phyloP scores from a whole-genome alignment of 1,140 invertebrate genomes.

The Yoshiicerus persimilis region DNA sequence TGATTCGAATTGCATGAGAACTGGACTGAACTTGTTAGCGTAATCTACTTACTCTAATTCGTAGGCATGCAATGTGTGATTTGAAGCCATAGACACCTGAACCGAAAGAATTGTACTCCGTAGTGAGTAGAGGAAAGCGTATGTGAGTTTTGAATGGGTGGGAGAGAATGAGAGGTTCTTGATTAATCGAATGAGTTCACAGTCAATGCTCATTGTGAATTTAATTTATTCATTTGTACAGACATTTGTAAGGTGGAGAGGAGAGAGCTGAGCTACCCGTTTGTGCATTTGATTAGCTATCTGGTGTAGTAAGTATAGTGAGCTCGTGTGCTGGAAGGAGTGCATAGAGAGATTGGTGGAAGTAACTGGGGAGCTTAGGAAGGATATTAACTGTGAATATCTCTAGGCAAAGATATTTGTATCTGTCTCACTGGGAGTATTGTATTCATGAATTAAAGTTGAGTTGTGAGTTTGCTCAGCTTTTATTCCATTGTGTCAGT shows the following conservation, averaged over 20 bases:
- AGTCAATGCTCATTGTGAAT: not conserved
- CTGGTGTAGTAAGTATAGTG: not conserved
- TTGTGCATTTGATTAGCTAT: not conserved
- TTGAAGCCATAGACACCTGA: not conserved
- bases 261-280: not conserved
- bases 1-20: not conserved
- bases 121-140: not conserved
- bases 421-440: slow-evolving; percentile 1
- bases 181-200: not conserved
- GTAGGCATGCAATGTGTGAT: not conserved
- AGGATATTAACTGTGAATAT: not conserved
- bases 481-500: not conserved
- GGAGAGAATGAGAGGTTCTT: not conserved
- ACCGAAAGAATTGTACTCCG: not conserved
- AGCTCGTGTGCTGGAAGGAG: not conserved
- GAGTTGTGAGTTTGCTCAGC: slow-evolving; percentile 4
- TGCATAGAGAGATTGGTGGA: not conserved
- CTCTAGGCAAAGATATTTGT: not conserved
- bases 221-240: slow-evolving; percentile 1
- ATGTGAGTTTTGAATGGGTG: not conserved
- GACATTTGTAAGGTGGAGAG: not conserved
- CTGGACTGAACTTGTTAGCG: not conserved
- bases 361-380: not conserved
- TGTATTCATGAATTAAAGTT: not conserved
- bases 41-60: not conserved